Evolutionary conservation across 2,888 invertebrate genomes (phyloP), one percentile per base, ranked within the genome.

Genomic region (Drosophila crucigera): DNA sequence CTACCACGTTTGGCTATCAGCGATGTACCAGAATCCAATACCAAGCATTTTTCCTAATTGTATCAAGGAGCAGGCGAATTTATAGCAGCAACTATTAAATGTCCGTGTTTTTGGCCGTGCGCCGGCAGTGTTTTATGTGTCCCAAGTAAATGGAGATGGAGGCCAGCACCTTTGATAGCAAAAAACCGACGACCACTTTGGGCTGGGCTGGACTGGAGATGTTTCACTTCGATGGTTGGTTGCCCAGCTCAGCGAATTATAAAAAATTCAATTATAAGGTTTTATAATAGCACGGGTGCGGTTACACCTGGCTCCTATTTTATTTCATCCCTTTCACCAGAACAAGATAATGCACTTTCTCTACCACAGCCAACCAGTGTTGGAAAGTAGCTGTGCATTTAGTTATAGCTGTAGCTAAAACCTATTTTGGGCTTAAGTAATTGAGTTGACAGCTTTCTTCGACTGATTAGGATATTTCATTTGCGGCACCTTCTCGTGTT

Each of bases 251-350:
- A 78, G 85, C 86, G 81, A 68, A 78, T 80, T 88, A 85, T 83
- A 86, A 83, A 90, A 85, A 90, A 90, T 90, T 85, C 86, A 89
- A 85, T 85, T 85, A 89, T 83, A 85, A 78, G 71, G 66, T 73
- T 85, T 81, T 85, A 78, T 80, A 90, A 90, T 78, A 53, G 81
- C 69, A 60, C 69, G 68, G 68, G 63, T 63, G 61, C 61, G 70
- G 62, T 67, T 72, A 68, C 84, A 89, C 74, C 84, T 78, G 78
- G 55, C 55, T 28, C 16, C 33, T 22, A 39, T 62, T 66, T 64
- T 43, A 49, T 53, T 70, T 69, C 39, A 67, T 69, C 35, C 28
- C 49, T 7, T 62, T 69, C 31, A 47, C 10, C 60, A 22, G 55
- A 30, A 68, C 67, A 64, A 56, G 43, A 65, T 65, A 78, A 71